A percentile compares a stretch with the other conserved stretches of the same genome.
phyloP scores from a whole-genome alignment of 2,113 vertebrate species.

The Myiozetetes cayanensis region DNA sequence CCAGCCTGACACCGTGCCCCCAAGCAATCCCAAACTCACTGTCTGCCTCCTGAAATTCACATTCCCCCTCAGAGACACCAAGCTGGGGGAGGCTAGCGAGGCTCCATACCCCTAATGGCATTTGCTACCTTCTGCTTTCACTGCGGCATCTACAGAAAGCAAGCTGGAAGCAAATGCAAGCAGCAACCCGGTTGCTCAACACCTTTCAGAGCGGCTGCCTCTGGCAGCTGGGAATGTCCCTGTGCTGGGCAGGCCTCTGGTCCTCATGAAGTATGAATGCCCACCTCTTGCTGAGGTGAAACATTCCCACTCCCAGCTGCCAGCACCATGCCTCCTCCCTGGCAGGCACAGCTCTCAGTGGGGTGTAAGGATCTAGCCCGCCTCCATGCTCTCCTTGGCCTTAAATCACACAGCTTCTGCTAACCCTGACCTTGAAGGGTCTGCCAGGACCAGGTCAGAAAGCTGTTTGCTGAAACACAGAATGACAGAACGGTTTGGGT shows the following conservation, averaged over 20 bases:
- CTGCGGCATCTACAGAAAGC: not conserved
- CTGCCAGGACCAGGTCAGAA: not conserved
- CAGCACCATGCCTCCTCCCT: not conserved
- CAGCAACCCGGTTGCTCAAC: not conserved
- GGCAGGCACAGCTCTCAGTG: rapidly evolving
- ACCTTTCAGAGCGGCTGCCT: not conserved
- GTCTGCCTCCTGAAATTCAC: not conserved
- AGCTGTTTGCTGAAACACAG: not conserved
- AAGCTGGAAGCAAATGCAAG: not conserved
- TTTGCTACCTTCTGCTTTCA: not conserved
- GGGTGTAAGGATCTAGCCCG: rapidly evolving
- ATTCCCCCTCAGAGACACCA: not conserved
- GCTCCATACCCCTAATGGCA: not conserved
- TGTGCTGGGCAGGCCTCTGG: not conserved
- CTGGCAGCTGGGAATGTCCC: not conserved
- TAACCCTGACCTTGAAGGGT: not conserved
- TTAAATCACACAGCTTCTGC: not conserved
- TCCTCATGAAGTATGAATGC: not conserved
- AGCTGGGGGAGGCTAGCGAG: not conserved
- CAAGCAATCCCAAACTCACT: slow-evolving; percentile 2
- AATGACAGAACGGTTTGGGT: not conserved
- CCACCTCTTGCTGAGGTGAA: rapidly evolving
- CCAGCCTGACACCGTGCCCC: not conserved
- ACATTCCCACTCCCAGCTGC: rapidly evolving
- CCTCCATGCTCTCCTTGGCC: not conserved